Conservation (phyloP, 2,888 invertebrate species). For the Agonopterix arenella region DNA sequence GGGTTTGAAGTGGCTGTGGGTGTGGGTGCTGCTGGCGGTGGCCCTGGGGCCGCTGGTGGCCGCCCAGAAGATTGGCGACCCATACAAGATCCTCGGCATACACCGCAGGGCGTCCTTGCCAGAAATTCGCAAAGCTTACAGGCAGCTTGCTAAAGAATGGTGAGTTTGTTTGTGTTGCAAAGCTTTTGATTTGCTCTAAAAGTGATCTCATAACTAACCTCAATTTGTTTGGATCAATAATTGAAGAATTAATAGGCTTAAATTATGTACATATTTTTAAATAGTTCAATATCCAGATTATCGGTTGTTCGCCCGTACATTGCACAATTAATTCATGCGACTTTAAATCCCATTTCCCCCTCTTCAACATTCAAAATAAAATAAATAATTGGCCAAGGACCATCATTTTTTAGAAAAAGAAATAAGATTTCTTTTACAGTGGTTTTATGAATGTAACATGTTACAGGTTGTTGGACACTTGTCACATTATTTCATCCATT, state of each 20-base stretch:
- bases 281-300: too few species aligned
- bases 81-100: conserved; percentile 90
- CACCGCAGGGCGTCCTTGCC: conserved; percentile 83
- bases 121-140: conserved; percentile 93
- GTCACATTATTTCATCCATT: too few species aligned
- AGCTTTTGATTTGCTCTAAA: neutral
- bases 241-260: too few species aligned
- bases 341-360: neutral
- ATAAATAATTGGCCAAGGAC: too few species aligned
- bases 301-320: too few species aligned
- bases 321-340: too few species aligned
- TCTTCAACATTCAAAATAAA: neutral
- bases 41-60: conserved; percentile 35
- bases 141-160: conserved; percentile 94
- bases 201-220: neutral
- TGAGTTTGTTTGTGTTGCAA: conserved; percentile 44
- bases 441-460: too few species aligned
- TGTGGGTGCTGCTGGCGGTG: conserved; percentile 40
- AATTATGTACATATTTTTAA: too few species aligned
- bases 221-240: conserved; percentile 12
- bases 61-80: conserved; percentile 81
- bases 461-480: too few species aligned
- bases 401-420: too few species aligned
- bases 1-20: conserved; percentile 54
- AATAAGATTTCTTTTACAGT: too few species aligned